A percentile compares a stretch with the other conserved stretches of the same genome.
phyloP scores from a whole-genome alignment of 2,113 vertebrate genomes.

The Eolophus roseicapilla region DNA sequence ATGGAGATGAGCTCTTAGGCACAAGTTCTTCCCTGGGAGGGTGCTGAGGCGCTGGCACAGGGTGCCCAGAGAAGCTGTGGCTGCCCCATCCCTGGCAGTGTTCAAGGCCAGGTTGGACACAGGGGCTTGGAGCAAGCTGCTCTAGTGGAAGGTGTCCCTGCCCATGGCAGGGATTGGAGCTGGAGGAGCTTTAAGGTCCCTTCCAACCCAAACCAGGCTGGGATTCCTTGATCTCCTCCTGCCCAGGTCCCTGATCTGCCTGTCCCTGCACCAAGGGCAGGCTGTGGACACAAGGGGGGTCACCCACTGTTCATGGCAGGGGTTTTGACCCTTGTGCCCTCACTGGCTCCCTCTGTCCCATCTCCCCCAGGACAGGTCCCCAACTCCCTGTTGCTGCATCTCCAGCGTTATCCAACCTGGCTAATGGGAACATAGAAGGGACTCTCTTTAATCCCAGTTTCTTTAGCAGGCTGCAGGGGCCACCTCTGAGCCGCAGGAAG shows the following conservation, averaged over 20 bases:
- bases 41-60: too few relatives aligned
- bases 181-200: background rate
- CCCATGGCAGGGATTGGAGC: background rate
- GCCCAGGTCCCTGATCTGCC: background rate
- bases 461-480: background rate
- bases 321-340: background rate
- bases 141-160: background rate
- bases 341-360: too few relatives aligned
- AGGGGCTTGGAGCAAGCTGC: too few relatives aligned
- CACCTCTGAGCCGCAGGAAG: background rate
- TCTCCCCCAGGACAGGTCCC: too few relatives aligned
- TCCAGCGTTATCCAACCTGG: background rate
- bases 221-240: background rate
- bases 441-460: fast-evolving
- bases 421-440: background rate
- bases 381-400: background rate
- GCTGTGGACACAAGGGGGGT: background rate
- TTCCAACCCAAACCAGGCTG: background rate
- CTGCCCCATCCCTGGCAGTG: too few relatives aligned
- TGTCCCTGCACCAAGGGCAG: background rate
- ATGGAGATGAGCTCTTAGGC: too few relatives aligned
- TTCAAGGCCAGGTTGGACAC: too few relatives aligned
- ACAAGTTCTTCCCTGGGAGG: too few relatives aligned
- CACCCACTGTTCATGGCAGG: background rate
- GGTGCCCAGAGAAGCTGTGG: too few relatives aligned